A percentile compares a stretch with the other conserved stretches of the same genome.
phyloP scores from a whole-genome alignment of 2,888 invertebrate species.

The Parthenolecanium corni region DNA sequence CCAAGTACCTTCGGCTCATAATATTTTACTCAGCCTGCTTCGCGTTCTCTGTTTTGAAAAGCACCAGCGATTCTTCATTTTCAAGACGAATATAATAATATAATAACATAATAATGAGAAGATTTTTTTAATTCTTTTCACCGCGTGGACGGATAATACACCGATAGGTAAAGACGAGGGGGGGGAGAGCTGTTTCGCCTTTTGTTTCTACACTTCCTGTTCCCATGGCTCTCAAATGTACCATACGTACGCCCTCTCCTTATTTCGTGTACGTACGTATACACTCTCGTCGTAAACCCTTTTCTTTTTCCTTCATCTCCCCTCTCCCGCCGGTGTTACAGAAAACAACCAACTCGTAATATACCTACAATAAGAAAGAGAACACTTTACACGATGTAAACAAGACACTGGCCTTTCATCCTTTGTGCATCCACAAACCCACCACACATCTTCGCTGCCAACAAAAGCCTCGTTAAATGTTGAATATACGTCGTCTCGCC shows the following conservation, averaged over 20 bases:
- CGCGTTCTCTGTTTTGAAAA: not conserved
- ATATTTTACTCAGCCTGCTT: not conserved
- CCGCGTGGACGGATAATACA: slow-evolving; percentile 1
- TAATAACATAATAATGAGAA: not conserved
- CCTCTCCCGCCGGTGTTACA: not conserved
- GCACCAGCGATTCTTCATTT: slow-evolving; percentile 10
- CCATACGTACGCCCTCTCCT: too few relatives aligned
- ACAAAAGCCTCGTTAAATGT: slow-evolving; percentile 13
- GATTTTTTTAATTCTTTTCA: slow-evolving; percentile 18
- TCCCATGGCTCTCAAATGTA: slow-evolving; percentile 25
- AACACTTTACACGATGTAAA: slow-evolving; percentile 26
- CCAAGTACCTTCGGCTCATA: too few relatives aligned
- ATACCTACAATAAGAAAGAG: slow-evolving; percentile 3
- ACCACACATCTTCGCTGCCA: slow-evolving; percentile 2
- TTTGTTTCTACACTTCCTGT: slow-evolving; percentile 24
- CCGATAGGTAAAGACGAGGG: slow-evolving; percentile 1
- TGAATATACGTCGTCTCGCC: not conserved
- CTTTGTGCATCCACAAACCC: not conserved
- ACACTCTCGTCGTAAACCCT: not conserved
- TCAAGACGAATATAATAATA: slow-evolving; percentile 1
- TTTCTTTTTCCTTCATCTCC: slow-evolving; percentile 2
- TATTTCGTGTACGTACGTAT: slow-evolving; percentile 3
- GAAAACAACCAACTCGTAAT: slow-evolving; percentile 16
- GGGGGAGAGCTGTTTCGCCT: slow-evolving; percentile 18
- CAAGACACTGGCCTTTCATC: slow-evolving; percentile 1